Conservation (phyloP, 53 echinoderm and acorn worm genomes). For the Patiria pectinifera region DNA sequence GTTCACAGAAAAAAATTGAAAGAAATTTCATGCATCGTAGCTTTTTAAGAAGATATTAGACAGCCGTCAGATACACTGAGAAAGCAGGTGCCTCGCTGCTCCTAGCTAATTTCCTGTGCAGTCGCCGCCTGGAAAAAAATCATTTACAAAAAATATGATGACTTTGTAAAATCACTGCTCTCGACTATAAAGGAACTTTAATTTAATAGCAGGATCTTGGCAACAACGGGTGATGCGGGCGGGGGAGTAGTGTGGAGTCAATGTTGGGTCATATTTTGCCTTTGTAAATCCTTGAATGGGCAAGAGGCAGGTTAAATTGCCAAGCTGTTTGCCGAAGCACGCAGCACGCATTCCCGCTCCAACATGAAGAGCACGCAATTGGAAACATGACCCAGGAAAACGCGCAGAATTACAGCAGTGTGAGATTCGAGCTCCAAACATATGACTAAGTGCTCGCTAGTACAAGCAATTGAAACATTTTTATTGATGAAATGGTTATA, state of each 20-base stretch:
- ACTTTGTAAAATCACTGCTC: conserved; percentile 30
- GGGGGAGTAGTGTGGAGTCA: neutral
- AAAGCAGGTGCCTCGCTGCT: conserved; percentile 34
- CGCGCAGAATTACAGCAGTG: too few species aligned
- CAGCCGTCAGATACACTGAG: conserved; percentile 14
- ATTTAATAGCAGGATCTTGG: conserved; percentile 23
- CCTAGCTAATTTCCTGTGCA: conserved; percentile 44
- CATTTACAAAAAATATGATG: conserved; percentile 34
- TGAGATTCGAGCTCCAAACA: too few species aligned
- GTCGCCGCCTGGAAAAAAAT: conserved; percentile 26
- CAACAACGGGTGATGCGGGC: neutral
- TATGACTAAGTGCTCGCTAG: too few species aligned
- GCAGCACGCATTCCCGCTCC: too few species aligned
- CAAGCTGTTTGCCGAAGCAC: too few species aligned
- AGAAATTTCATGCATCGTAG: neutral
- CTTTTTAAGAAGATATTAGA: neutral
- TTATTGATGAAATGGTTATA: too few species aligned
- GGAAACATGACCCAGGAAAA: neutral
- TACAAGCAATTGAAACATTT: too few species aligned
- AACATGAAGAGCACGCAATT: conserved; percentile 1
- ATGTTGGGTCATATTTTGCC: conserved; percentile 19
- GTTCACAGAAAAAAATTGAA: neutral
- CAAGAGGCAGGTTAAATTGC: neutral
- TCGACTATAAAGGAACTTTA: conserved; percentile 2
- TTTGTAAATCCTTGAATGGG: too few species aligned